Evolutionary conservation across 1,140 invertebrate species (phyloP).

Genomic region (Brachionus rotundiformis): DNA sequence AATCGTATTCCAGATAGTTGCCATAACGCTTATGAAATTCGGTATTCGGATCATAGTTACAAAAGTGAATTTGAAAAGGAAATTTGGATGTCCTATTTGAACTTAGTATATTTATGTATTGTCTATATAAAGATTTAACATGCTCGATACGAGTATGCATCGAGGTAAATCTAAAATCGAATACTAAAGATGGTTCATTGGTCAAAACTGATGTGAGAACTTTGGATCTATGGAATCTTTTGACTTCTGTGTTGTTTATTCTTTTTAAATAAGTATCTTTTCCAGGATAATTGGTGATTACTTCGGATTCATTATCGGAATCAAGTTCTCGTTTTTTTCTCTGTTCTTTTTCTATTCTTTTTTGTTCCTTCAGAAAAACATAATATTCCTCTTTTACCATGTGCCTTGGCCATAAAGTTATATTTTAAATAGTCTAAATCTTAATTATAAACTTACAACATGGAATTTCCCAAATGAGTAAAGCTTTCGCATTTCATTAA

Average conservation of each 20-base stretch:
- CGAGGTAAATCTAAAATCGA: slow-evolving; percentile 35
- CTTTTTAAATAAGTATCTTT: background rate
- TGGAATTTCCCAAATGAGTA: slow-evolving; percentile 33
- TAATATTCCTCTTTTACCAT: slow-evolving; percentile 48
- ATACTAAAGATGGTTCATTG: slow-evolving; percentile 13
- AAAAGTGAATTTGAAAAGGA: slow-evolving; percentile 49
- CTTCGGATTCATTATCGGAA: background rate
- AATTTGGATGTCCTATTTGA: background rate
- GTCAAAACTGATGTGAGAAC: slow-evolving; percentile 8
- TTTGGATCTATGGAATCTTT: background rate
- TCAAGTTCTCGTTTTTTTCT: background rate
- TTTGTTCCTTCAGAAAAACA: slow-evolving; percentile 25
- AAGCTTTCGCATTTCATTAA: slow-evolving; percentile 35
- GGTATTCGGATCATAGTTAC: slow-evolving; percentile 35
- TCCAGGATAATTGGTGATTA: slow-evolving; percentile 32
- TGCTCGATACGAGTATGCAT: slow-evolving; percentile 38
- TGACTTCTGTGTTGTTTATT: background rate
- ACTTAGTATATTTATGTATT: slow-evolving; percentile 28
- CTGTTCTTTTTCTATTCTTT: background rate
- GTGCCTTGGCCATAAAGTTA: background rate
- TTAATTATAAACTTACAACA: slow-evolving; percentile 16
- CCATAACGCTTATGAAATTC: slow-evolving; percentile 38
- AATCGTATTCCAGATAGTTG: background rate
- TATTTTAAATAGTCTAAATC: background rate
- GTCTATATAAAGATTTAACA: slow-evolving; percentile 47